Evolutionary conservation across 2,888 invertebrate species (phyloP), one percentile per base, ranked within the genome.

Genomic region (Brachylomia viminalis): DNA sequence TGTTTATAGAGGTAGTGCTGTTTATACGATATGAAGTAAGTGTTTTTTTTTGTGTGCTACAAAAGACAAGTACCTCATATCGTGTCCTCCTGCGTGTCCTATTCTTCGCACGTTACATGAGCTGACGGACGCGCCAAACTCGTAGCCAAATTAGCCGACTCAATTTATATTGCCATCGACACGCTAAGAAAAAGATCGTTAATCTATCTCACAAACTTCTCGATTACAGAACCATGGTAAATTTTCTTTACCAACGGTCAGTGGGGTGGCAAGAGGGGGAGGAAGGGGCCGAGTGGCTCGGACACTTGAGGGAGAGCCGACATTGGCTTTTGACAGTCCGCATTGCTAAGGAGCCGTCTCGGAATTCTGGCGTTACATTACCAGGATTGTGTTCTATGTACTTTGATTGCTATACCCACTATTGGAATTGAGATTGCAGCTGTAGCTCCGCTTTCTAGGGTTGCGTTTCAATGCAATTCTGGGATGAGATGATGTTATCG

Each of bases 241-340:
- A 72, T 8, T 56, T 56, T 75, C 83, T 84, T 84, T 83, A 87
- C 86, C 81, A 87, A 89, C 91, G 95, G 94, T 94, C 94, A 94
- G 90, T 88, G 84, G 90, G 92, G 91, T 90, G 92, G 91, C 85
- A 84, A 90, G 89, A 88, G 80, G 84, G 90, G 91, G 90, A 77
- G 91, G 91, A 85, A 82, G 84, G 88, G 88, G 89, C 83, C 80
- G 93, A 90, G 92, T 92, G 92, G 89, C 90, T 90, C 91, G 92
- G 93, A 93, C 94, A 94, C 94, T 93, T 90, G 91, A 93, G 93
- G 93, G 94, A 91, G 92, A 91, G 85, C 88, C 92, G 91, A 86
- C 94, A 93, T 92, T 93, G 94, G 95, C 96, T 95, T 96, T 96
- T 96, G 95, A 95, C 95, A 95, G 95, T 94, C 94, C 93, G 92